These are phyloP conservation scores for Drosophila crucigera DNA, from an alignment of 2,888 invertebrate genomes.

Conservation along the genomic window DNA sequence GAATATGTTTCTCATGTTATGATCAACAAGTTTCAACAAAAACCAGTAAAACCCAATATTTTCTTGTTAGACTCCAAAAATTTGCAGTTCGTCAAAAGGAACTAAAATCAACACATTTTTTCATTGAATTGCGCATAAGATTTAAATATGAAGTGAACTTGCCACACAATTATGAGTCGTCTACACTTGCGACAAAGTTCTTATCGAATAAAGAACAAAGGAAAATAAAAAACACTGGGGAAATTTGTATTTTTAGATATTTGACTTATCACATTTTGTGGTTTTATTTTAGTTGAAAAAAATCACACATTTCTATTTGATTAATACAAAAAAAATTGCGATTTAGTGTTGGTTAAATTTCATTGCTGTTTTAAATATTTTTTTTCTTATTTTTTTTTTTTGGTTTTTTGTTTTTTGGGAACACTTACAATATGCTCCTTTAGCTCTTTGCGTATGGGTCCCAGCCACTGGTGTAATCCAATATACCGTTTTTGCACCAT, in stretches of 20 bases:
- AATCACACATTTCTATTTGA: background rate
- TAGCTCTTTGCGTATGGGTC: constrained; percentile 93
- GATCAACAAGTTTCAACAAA: constrained; percentile 2
- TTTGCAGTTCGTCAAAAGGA: background rate
- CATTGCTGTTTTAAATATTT: background rate
- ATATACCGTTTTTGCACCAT: constrained; percentile 96
- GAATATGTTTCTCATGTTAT: background rate
- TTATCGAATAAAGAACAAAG: background rate
- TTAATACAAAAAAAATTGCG: background rate
- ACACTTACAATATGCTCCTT: constrained; percentile 91
- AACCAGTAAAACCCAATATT: background rate
- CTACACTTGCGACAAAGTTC: background rate
- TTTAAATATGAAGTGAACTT: background rate
- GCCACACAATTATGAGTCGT: background rate
- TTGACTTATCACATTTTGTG: background rate
- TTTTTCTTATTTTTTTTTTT: no score
- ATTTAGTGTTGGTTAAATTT: background rate
- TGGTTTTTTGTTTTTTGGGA: background rate
- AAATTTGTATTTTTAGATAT: background rate
- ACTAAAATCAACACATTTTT: background rate
- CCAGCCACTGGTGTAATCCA: constrained; percentile 95
- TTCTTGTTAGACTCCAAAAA: background rate
- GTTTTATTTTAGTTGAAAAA: background rate
- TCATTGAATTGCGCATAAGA: background rate
- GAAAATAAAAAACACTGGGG: background rate